A percentile compares a stretch with the other conserved stretches of the same genome.
phyloP scores from a whole-genome alignment of 2,113 vertebrate species.

The Brachirus orientalis region DNA sequence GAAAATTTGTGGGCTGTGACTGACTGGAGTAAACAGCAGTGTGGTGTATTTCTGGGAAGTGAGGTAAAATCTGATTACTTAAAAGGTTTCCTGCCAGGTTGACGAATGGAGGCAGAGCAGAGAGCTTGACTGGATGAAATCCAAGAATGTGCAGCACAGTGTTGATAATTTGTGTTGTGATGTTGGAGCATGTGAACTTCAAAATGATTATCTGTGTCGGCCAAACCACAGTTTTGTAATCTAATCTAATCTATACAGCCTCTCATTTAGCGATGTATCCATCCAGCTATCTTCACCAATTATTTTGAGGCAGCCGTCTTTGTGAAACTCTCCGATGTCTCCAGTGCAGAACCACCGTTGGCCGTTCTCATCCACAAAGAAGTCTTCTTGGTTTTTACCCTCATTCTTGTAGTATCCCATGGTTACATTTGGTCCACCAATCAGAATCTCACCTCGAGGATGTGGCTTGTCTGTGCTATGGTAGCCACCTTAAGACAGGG shows the following conservation, averaged over 20 bases:
- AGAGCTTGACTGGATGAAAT: slow-evolving; percentile 21
- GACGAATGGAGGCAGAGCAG: slow-evolving; percentile 17
- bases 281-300: slow-evolving; percentile 85
- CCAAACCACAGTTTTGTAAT: too few relatives aligned
- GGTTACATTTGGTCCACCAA: slow-evolving; percentile 93
- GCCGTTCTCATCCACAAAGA: slow-evolving; percentile 88
- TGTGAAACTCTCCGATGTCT: slow-evolving; percentile 93
- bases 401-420: slow-evolving; percentile 96
- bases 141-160: slow-evolving; percentile 7
- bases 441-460: slow-evolving; percentile 93
- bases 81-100: slow-evolving; percentile 34
- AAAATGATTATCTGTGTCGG: not conserved
- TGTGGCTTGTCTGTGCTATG: slow-evolving; percentile 89
- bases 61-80: slow-evolving; percentile 32
- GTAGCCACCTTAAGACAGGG: slow-evolving; percentile 86
- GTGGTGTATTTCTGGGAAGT: slow-evolving; percentile 26
- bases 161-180: slow-evolving; percentile 16
- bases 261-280: not conserved
- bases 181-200: not conserved
- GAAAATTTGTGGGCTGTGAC: not conserved
- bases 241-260: too few relatives aligned
- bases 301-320: slow-evolving; percentile 94
- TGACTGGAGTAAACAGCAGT: slow-evolving; percentile 25
- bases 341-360: slow-evolving; percentile 97
- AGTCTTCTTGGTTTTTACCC: slow-evolving; percentile 85